A percentile compares a stretch with the other conserved stretches of the same genome.
These are phyloP conservation scores for Alaudala cheleensis DNA, from an alignment of 2,113 vertebrate genomes.

Conservation along the genomic window DNA sequence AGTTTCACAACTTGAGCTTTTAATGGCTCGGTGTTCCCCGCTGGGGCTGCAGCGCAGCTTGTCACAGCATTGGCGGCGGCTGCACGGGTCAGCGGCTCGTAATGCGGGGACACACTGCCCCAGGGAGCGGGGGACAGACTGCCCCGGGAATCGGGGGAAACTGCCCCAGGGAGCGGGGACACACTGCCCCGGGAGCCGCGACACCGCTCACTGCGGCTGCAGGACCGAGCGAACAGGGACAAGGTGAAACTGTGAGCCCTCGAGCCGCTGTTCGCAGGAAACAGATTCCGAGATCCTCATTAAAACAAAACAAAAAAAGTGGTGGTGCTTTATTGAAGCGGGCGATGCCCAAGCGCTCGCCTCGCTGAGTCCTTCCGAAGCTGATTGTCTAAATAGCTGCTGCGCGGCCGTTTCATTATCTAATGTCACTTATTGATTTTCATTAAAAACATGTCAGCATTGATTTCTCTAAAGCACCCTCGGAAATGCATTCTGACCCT, in stretches of 20 bases:
- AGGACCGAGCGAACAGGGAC: neutral
- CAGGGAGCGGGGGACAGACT: too few species aligned
- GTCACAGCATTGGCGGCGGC: constrained; percentile 61
- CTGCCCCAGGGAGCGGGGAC: too few species aligned
- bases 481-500: constrained; percentile 40
- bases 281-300: neutral
- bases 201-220: neutral
- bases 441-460: constrained; percentile 55
- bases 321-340: neutral
- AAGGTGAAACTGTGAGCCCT: neutral
- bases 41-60: constrained; percentile 61
- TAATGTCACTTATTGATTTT: constrained; percentile 56
- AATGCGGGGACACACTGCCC: neutral
- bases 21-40: constrained; percentile 50
- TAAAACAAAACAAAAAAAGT: neutral
- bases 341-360: neutral
- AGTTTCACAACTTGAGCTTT: constrained; percentile 70
- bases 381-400: neutral
- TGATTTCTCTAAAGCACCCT: constrained; percentile 51
- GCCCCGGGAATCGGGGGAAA: too few species aligned
- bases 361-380: neutral
- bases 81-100: constrained; percentile 67
- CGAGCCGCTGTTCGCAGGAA: neutral
- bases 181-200: neutral
- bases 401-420: constrained; percentile 28